These are phyloP conservation scores for Hofmannophila pseudospretella DNA, from an alignment of 2,888 invertebrate species.

Conservation along the genomic window DNA sequence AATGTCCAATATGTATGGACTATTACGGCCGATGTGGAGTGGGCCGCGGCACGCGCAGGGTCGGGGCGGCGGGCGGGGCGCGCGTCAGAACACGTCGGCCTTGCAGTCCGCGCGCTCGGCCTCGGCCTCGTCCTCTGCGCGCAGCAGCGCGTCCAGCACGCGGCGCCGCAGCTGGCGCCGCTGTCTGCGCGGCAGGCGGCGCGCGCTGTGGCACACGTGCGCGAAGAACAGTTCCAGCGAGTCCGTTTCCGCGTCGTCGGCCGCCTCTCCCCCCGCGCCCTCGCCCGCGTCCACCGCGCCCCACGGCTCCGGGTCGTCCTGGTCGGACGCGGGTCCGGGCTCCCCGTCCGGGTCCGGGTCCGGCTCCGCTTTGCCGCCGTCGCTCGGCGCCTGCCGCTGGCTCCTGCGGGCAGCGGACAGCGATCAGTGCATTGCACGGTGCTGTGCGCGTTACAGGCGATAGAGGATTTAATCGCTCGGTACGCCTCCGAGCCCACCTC, in stretches of 20 bases:
- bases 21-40: no score
- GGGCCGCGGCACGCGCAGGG: no score
- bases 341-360: no score
- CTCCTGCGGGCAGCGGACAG: no score
- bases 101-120: background rate
- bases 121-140: conserved; percentile 49
- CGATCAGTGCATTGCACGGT: no score
- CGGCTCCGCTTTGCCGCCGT: conserved; percentile 42
- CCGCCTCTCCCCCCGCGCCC: conserved; percentile 15
- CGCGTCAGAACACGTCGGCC: no score
- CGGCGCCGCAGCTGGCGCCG: conserved; percentile 52
- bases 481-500: no score
- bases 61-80: no score
- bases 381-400: conserved; percentile 28
- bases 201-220: conserved; percentile 63
- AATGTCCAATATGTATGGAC: no score
- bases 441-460: no score
- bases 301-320: conserved; percentile 10
- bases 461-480: no score
- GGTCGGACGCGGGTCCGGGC: no score
- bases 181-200: conserved; percentile 43
- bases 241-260: conserved; percentile 41
- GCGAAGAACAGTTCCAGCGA: conserved; percentile 66
- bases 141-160: conserved; percentile 53
- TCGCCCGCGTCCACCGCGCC: conserved; percentile 23